Evolutionary conservation across 1,140 invertebrate species (phyloP).

Genomic region (Bombus superbus): DNA sequence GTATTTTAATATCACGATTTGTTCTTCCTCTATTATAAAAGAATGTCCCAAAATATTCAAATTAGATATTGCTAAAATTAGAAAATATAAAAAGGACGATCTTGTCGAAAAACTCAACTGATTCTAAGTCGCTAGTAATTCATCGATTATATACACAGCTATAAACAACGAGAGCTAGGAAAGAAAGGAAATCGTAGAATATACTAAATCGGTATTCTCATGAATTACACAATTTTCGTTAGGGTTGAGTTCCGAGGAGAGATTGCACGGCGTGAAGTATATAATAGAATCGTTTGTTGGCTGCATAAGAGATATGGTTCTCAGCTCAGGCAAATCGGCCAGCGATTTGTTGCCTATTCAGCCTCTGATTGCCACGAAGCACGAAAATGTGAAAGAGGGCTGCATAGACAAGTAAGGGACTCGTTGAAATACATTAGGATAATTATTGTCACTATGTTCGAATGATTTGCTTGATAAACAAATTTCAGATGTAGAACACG

Average conservation of each 20-base stretch:
- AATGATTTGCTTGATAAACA: not conserved
- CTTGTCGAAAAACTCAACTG: too few species aligned
- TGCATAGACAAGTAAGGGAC: conserved; percentile 88
- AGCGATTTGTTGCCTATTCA: conserved; percentile 90
- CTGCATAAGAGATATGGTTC: conserved; percentile 92
- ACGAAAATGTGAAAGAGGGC: conserved; percentile 93
- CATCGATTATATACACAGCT: too few species aligned
- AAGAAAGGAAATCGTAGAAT: not conserved
- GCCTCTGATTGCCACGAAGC: conserved; percentile 91
- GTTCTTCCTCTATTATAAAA: too few species aligned
- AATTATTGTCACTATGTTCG: not conserved
- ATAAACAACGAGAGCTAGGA: too few species aligned
- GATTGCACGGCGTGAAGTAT: conserved; percentile 93
- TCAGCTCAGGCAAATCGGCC: conserved; percentile 92
- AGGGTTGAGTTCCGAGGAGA: conserved; percentile 93
- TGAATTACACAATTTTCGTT: not conserved
- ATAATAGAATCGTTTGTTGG: conserved; percentile 96
- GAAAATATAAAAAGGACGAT: too few species aligned
- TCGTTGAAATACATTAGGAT: too few species aligned
- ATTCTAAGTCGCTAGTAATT: too few species aligned
- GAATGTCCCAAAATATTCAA: too few species aligned
- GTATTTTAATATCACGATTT: too few species aligned
- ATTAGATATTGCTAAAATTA: too few species aligned
- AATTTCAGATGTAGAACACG: conserved; percentile 86
- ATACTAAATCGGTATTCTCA: not conserved